Evolutionary conservation across 2,888 invertebrate species (phyloP), one percentile per base, ranked within the genome.

Genomic region (Hipparchia semele): DNA sequence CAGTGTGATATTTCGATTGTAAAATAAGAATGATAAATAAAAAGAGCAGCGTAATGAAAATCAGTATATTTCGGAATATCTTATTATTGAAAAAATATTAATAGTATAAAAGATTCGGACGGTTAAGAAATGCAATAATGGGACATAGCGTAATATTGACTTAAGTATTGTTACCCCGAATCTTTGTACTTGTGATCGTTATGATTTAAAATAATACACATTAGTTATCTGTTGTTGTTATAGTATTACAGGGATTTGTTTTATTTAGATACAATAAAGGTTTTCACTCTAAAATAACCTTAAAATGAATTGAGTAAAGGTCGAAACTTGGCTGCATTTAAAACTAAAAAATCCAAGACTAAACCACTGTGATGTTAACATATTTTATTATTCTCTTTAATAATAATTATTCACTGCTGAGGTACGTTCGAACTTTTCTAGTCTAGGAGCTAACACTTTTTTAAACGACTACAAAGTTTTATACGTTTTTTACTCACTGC

Each of bases 311-410:
- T 56, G 39, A 49, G n/a, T 13, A 62, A 56, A 23, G 39, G 65
- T 71, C 69, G 68, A 72, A 76, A 79, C 75, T 77, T 76, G 77
- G 79, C 75, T 75, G 77, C 77, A 75, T 72, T 68, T 45, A 65
- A 60, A 60, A 68, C 49, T 51, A 68, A 69, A 68, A 69, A 72
- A 72, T 54, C 68, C 73, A 75, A 75, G 75, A 76, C 73, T 75
- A 73, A 73, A 62, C 69, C 73, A 75, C 76, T 76, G 76, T 76
- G 75, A 76, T 76, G 68, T 75, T 72, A 61, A 53, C n/a, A 70
- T 7, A 49, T 69, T 71, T 68, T 71, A 73, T 71, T 73, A 73
- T 71, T 73, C 70, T 69, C 71, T 75, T 61, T 68, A 58, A 62
- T 68, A 58, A 62, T n/a, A n/a, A 23, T 56, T 23, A 64, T 73